These are phyloP conservation scores for Sanderia malayensis DNA, from an alignment of 30 jellyfish, hydroid and myxozoan species.

Conservation along the genomic window DNA sequence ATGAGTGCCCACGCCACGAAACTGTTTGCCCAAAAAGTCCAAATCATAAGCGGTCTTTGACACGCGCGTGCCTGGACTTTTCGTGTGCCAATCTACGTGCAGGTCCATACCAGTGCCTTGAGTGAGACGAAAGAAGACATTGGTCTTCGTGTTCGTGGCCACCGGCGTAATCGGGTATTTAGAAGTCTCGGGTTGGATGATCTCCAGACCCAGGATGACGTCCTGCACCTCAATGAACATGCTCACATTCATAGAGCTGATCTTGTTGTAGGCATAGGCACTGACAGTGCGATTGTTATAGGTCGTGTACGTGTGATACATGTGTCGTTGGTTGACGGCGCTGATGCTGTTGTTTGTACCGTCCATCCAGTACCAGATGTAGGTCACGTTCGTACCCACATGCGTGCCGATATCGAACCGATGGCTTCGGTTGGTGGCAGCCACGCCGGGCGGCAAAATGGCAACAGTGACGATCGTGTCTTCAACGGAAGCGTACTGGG, in stretches of 20 bases:
- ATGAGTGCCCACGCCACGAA: conserved; percentile 35
- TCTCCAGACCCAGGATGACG: conserved; percentile 47
- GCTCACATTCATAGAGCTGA: conserved; percentile 42
- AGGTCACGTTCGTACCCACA: conserved; percentile 71
- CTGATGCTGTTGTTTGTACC: conserved; percentile 44
- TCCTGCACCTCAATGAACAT: conserved; percentile 65
- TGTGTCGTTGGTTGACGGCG: conserved; percentile 21
- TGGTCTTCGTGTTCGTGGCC: conserved; percentile 4
- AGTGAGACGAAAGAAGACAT: conserved; percentile 17
- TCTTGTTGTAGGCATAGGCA: conserved; percentile 55
- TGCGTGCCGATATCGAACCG: conserved; percentile 8
- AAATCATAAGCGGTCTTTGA: conserved; percentile 55
- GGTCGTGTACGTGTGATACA: conserved; percentile 63
- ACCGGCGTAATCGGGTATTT: conserved; percentile 29
- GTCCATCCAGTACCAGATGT: conserved; percentile 75
- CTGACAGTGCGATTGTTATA: conserved; percentile 79
- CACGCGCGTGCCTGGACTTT: conserved; percentile 24
- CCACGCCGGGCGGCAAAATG: conserved; percentile 50
- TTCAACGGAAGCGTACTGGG: conserved; percentile 65
- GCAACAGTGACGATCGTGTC: conserved; percentile 32
- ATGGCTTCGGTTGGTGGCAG: conserved; percentile 51
- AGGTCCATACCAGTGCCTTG: conserved; percentile 78
- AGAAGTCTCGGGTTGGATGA: conserved; percentile 29
- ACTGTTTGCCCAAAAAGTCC: conserved; percentile 11
- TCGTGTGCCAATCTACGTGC: conserved; percentile 44